These are phyloP conservation scores for Ichneumoninae sp. DNA, from an alignment of 2,888 invertebrate species.

Conservation along the genomic window DNA sequence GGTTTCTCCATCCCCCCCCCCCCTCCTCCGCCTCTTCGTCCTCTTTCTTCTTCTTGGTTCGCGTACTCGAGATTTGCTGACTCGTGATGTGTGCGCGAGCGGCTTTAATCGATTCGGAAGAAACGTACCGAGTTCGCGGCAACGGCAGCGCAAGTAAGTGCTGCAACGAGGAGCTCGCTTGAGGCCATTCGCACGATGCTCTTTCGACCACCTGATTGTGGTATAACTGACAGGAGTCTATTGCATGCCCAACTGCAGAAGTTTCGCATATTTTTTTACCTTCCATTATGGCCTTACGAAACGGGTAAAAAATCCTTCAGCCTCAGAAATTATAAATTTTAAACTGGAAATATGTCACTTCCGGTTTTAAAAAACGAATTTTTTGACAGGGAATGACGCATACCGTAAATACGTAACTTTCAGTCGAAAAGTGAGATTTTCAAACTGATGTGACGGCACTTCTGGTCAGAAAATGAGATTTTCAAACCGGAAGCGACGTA, in stretches of 20 bases:
- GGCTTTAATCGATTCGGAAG: slow-evolving; percentile 78
- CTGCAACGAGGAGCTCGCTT: slow-evolving; percentile 41
- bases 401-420: too few species aligned
- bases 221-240: slow-evolving; percentile 6
- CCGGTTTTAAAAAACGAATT: too few species aligned
- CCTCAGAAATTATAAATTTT: neutral
- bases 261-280: neutral
- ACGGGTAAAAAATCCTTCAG: neutral
- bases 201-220: slow-evolving; percentile 40
- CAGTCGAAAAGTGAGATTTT: too few species aligned
- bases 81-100: slow-evolving; percentile 44
- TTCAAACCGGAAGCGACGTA: too few species aligned
- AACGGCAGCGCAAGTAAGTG: slow-evolving; percentile 48
- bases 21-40: neutral
- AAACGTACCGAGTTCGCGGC: slow-evolving; percentile 69
- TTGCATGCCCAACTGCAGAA: neutral
- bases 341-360: too few species aligned
- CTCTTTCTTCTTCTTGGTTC: slow-evolving; percentile 33
- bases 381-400: too few species aligned
- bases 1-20: slow-evolving; percentile 36
- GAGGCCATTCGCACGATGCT: slow-evolving; percentile 55
- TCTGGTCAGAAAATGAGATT: too few species aligned
- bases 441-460: too few species aligned
- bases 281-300: neutral
- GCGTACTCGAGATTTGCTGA: slow-evolving; percentile 36